Base-by-base conservation (phyloP, 2,797 vertebrate species). In the Pantherophis vulpinus region DNA sequence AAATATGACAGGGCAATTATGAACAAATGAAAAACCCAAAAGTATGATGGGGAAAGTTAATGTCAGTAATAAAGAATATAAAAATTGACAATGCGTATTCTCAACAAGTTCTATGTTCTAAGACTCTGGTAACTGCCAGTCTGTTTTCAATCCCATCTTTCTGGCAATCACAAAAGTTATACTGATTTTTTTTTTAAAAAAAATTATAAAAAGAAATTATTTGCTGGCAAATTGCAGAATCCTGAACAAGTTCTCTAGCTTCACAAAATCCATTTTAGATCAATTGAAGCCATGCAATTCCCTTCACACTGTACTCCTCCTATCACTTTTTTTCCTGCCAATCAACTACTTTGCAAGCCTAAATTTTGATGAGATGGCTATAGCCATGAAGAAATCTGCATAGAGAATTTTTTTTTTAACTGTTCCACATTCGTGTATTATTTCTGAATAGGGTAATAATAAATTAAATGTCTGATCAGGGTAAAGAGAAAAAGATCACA, bases 381-480 rank as follows among this genome's bases (percentile, higher is more conserved):
- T 93, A 95, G 86, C 32, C 89, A 79, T 86, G 90, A 93, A 95
- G 92, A 55, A 60, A 88, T 5, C 63, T 88, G 54, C 0, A 87
- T 32, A 90, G 86, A 93, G 20, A 70, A 16, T 83, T 92, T 83
- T 32, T 83, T 83, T 83, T 83, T 83, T 47, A 47, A 86, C 88
- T 92, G 90, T 92, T 90, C 59, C 95, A 88, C 51, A 9, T 86
- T 14, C 47, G 86, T 91, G 91, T 20, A 93, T 0, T 1, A 90
- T 88, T 90, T 87, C 86, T 86, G 42, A 93, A 87, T 91, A 92
- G 92, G 1, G 60, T 90, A 90, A 92, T 83, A 42, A 83, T 83
- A 47, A 83, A 83, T 83, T 47, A 83, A 83, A 83, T 83, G 42
- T 47, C 37, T 83, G 37, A 83, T 83, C 8, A 25, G 27, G n/a